Base-by-base conservation (phyloP, 1,140 invertebrate species). In the Diploscapter pachys region DNA sequence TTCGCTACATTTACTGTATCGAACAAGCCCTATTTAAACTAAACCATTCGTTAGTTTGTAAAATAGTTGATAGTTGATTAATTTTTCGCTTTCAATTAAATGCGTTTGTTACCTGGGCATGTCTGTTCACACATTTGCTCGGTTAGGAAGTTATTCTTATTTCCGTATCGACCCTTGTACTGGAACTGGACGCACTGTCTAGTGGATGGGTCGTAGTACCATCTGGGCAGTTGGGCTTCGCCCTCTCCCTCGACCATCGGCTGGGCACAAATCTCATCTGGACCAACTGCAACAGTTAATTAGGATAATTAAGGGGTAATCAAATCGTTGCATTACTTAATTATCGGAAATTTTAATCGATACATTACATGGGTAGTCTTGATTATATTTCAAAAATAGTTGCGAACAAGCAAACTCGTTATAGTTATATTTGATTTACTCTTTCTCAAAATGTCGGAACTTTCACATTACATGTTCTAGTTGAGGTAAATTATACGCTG, bases 121-220 rank as follows among this genome's bases (percentile, higher is more conserved):
- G 80, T 72, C 49, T 71, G 62, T 56, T 82, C 68, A 54, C 81
- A 82, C 8, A 73, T 74, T 67, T 79, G 68, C 48, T 66, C 71
- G 50, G 51, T 79, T 71, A 81, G 73, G 62, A 82, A 82, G 66
- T 79, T 81, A 67, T 82, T 82, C 63, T 82, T 80, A 69, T 82
- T 82, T 61, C 81, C 81, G 52, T 65, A 63, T n/a, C 79, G 61
- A 49, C 81, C 81, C 31, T 71, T 62, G 69, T 82, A 82, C 13
- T 62, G 72, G 54, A 82, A 82, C 64, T 71, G 79, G 5, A 69
- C 55, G 63, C 81, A 82, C 13, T 69, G 68, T 71, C 71, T 77
- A 9, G 67, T 64, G 8, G 50, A 48, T 2, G 73, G 50, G 53
- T 82, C 73, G 50, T 78, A 82, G 63, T 82, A 82, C 77, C 75